phyloP scores from a whole-genome alignment of 2,113 vertebrate genomes.

The Apeltes quadracus region DNA sequence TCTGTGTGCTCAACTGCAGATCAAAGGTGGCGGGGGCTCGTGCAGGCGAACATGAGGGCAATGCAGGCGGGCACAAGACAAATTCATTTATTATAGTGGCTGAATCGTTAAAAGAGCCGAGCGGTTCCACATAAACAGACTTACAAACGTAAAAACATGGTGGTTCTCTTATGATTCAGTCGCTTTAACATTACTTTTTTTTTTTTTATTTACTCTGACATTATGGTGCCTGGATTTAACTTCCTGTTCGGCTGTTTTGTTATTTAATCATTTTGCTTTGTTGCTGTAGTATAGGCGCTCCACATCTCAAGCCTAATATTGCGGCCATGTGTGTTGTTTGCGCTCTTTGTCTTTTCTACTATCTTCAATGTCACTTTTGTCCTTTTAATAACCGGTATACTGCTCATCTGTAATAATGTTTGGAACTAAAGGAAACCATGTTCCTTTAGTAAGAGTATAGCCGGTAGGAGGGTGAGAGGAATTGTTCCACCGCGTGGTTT shows the following conservation, averaged over 20 bases:
- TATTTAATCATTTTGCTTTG: neutral
- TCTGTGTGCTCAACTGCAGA: neutral
- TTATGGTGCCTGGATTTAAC: neutral
- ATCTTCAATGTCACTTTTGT: neutral
- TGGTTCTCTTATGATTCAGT: neutral
- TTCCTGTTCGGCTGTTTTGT: neutral
- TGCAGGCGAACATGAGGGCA: neutral
- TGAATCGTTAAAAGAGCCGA: neutral
- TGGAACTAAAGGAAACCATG: neutral
- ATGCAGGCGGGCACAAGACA: neutral
- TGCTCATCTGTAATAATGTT: neutral
- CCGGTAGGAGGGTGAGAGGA: slow-evolving; percentile 9
- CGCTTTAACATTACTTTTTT: neutral
- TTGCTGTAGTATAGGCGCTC: neutral
- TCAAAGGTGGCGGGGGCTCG: neutral
- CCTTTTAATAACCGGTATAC: neutral
- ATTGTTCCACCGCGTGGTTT: slow-evolving; percentile 20
- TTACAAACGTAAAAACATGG: neutral
- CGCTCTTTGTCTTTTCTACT: neutral
- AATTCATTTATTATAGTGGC: neutral
- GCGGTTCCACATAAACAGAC: neutral
- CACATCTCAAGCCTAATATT: neutral
- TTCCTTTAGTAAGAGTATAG: neutral
- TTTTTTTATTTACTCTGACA: neutral
- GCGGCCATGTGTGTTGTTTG: neutral